Percentiles rank a stretch among this genome's conserved stretches.
Evolutionary conservation across 2,797 vertebrate species (phyloP).

Genomic region (Gambusia yucatana): DNA sequence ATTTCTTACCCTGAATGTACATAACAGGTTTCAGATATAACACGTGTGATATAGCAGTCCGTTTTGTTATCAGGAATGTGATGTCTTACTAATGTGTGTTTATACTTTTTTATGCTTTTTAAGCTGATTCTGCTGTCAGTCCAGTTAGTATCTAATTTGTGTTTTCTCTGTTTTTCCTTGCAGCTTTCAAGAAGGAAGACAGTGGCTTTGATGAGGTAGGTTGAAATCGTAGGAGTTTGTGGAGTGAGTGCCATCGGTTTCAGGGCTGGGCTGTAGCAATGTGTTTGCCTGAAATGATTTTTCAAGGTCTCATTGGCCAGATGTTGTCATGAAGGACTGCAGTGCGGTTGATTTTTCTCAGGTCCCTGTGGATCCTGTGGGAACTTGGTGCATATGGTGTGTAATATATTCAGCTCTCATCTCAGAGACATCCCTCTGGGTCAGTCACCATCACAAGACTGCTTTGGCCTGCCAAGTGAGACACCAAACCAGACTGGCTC

Average conservation of each 20-base stretch:
- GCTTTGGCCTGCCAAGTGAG: slow-evolving; percentile 37
- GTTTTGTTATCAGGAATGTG: not conserved
- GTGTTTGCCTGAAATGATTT: slow-evolving; percentile 15
- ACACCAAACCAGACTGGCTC: slow-evolving; percentile 8
- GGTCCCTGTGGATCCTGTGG: slow-evolving; percentile 25
- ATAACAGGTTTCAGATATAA: not conserved
- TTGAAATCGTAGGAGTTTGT: slow-evolving; percentile 36
- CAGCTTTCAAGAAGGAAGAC: slow-evolving; percentile 97
- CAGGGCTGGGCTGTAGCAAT: not conserved
- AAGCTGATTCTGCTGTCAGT: slow-evolving; percentile 8
- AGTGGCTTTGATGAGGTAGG: slow-evolving; percentile 92
- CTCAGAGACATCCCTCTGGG: slow-evolving; percentile 49
- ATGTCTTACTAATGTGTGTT: not conserved
- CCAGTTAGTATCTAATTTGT: slow-evolving; percentile 38
- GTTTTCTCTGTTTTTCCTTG: slow-evolving; percentile 52
- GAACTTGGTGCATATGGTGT: slow-evolving; percentile 44
- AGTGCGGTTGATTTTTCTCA: slow-evolving; percentile 31
- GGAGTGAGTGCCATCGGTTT: slow-evolving; percentile 41
- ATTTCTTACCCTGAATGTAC: not conserved
- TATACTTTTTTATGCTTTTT: not conserved
- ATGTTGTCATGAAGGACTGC: slow-evolving; percentile 49
- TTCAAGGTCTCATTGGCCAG: slow-evolving; percentile 35
- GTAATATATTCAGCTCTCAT: slow-evolving; percentile 65
- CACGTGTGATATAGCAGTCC: not conserved
- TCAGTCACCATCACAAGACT: slow-evolving; percentile 36